phyloP scores from a whole-genome alignment of 2,888 invertebrate genomes.

The Nymphalis c-album region DNA sequence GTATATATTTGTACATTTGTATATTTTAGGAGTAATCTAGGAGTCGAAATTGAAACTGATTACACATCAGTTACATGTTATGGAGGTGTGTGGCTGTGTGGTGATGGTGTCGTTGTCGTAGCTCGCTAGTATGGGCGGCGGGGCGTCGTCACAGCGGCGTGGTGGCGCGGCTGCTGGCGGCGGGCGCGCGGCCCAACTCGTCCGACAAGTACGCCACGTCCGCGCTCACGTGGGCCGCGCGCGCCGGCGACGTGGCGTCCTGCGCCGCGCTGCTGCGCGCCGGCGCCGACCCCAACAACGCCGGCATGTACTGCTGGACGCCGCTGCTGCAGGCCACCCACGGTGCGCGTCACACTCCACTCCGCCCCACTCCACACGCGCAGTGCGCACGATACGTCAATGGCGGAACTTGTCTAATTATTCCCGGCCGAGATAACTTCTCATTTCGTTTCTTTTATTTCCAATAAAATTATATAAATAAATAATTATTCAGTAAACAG shows the following conservation, averaged over 20 bases:
- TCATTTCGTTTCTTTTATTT: no score
- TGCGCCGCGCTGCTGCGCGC: slow-evolving; percentile 90
- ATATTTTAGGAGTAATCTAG: no score
- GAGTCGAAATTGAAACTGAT: no score
- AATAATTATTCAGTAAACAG: no score
- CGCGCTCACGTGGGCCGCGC: slow-evolving; percentile 96
- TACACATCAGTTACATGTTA: no score
- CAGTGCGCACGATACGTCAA: no score
- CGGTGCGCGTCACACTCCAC: slow-evolving; percentile 60
- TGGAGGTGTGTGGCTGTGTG: no score
- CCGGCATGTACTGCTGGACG: slow-evolving; percentile 99
- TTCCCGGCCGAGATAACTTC: no score
- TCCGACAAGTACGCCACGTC: slow-evolving; percentile 99
- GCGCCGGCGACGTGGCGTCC: slow-evolving; percentile 93
- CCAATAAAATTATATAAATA: no score
- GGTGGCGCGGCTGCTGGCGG: slow-evolving; percentile 89
- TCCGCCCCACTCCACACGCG: neutral
- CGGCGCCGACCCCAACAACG: slow-evolving; percentile 93
- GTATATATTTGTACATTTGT: no score
- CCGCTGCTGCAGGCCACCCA: slow-evolving; percentile 90
- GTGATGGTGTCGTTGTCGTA: slow-evolving; percentile 33
- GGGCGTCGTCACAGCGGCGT: slow-evolving; percentile 95
- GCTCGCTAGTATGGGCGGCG: slow-evolving; percentile 97
- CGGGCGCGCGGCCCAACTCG: slow-evolving; percentile 96
- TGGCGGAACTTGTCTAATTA: no score